Evolutionary conservation across 1,140 invertebrate species (phyloP).

Genomic region (Piezodorus guildinii): DNA sequence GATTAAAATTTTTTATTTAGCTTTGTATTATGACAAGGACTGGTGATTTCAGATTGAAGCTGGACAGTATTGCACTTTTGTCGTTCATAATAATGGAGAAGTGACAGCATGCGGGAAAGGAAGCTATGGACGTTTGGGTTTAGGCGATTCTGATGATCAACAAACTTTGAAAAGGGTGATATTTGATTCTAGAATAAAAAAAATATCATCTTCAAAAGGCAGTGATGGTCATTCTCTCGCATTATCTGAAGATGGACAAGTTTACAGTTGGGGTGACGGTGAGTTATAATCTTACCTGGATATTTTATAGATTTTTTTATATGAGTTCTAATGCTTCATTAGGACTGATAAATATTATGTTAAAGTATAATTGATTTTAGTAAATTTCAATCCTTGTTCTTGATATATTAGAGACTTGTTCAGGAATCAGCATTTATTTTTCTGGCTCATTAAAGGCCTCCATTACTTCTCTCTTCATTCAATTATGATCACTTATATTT

Average conservation of each 20-base stretch:
- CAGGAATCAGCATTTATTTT: too few species aligned
- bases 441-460: too few species aligned
- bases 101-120: constrained; percentile 49
- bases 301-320: background rate
- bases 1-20: background rate
- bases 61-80: constrained; percentile 55
- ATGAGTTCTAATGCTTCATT: too few species aligned
- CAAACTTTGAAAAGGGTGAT: constrained; percentile 38
- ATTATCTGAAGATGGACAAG: constrained; percentile 43
- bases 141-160: constrained; percentile 46
- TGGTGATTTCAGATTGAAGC: constrained; percentile 42
- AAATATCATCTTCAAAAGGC: constrained; percentile 45
- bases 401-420: too few species aligned
- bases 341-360: too few species aligned
- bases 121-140: constrained; percentile 43
- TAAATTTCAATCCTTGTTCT: too few species aligned
- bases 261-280: constrained; percentile 55
- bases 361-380: too few species aligned
- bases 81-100: constrained; percentile 44
- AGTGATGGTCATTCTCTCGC: constrained; percentile 49
- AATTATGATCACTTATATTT: too few species aligned
- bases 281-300: constrained; percentile 28
- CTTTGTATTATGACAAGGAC: background rate
- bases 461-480: too few species aligned
- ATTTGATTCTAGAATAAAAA: constrained; percentile 37